Conservation (phyloP, 2,113 vertebrate genomes). For the Anas platyrhynchos region DNA sequence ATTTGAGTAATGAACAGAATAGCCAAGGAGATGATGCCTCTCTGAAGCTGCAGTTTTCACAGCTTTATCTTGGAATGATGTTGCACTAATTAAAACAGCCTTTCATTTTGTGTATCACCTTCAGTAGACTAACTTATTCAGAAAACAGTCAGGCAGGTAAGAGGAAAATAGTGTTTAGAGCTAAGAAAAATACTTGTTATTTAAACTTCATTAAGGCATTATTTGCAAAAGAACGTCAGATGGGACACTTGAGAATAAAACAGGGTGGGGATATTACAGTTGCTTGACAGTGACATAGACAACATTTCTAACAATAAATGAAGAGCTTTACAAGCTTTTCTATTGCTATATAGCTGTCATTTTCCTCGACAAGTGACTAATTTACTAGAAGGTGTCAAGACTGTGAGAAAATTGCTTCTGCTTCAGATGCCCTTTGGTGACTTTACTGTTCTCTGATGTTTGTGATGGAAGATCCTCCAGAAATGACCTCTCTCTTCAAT, state of each 20-base stretch:
- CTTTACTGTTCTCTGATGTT: conserved; percentile 34
- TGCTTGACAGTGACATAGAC: background rate
- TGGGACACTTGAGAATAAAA: background rate
- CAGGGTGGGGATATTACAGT: background rate
- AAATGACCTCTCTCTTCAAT: conserved; percentile 19
- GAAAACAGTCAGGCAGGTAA: background rate
- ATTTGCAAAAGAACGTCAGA: conserved; percentile 9
- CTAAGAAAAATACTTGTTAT: background rate
- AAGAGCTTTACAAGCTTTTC: conserved; percentile 18
- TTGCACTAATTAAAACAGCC: conserved; percentile 1
- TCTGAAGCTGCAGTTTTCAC: background rate
- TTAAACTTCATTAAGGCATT: conserved; percentile 5
- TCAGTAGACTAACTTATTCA: background rate
- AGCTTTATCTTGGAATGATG: background rate
- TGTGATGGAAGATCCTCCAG: conserved; percentile 32
- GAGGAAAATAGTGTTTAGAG: background rate
- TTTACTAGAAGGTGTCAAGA: conserved; percentile 47
- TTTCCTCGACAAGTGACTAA: conserved; percentile 27
- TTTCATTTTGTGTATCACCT: background rate
- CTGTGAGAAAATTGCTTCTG: conserved; percentile 23
- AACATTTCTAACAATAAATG: conserved; percentile 24
- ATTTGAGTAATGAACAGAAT: conserved; percentile 14
- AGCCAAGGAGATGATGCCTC: conserved; percentile 9
- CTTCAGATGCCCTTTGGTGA: conserved; percentile 18
- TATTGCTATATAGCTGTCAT: conserved; percentile 31